phyloP scores from a whole-genome alignment of 1,140 invertebrate species.

The Bombyx mandarina region DNA sequence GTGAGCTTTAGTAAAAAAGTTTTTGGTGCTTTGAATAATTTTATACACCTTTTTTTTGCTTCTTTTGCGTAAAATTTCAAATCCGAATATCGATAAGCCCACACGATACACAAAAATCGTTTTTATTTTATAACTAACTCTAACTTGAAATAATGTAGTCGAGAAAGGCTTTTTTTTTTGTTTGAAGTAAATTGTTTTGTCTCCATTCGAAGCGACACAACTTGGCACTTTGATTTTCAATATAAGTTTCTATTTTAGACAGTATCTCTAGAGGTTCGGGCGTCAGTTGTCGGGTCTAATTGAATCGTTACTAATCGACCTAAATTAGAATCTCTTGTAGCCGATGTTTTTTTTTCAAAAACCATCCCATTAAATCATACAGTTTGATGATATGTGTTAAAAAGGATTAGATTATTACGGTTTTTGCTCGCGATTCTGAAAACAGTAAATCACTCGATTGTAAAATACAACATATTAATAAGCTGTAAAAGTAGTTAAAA shows the following conservation, averaged over 20 bases:
- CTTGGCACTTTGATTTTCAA: conserved; percentile 2
- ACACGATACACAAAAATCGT: background rate
- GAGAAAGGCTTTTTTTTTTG: too few relatives aligned
- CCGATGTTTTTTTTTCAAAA: too few relatives aligned
- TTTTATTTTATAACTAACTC: too few relatives aligned
- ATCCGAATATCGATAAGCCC: background rate
- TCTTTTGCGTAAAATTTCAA: background rate
- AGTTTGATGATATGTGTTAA: too few relatives aligned
- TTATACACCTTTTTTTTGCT: background rate
- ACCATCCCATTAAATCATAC: too few relatives aligned
- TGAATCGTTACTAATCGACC: conserved; percentile 10
- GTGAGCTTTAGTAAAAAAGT: background rate
- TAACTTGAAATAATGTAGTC: too few relatives aligned
- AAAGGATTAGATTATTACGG: too few relatives aligned
- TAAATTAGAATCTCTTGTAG: background rate
- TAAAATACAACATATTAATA: too few relatives aligned
- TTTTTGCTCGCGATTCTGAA: too few relatives aligned
- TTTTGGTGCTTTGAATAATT: background rate
- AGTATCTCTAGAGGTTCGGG: background rate
- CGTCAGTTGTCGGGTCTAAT: conserved; percentile 14
- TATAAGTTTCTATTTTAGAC: conserved; percentile 7
- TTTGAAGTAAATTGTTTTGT: too few relatives aligned
- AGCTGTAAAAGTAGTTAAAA: too few relatives aligned
- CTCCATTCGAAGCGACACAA: conserved; percentile 1
- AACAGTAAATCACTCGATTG: too few relatives aligned